Conservation (phyloP, 2,113 vertebrate genomes). For the Notothenia rossii region DNA sequence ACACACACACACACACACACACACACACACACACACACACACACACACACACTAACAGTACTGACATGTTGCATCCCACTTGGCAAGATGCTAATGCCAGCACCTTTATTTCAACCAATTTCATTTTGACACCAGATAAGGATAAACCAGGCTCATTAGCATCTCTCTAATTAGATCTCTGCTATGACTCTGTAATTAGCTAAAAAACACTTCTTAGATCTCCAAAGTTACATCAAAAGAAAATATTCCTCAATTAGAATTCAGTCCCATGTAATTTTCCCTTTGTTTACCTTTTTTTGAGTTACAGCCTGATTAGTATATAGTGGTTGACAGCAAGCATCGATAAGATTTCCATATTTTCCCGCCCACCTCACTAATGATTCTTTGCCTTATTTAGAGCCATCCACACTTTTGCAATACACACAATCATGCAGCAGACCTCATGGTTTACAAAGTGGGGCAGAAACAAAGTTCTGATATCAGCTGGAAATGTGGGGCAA, state of each 20-base stretch:
- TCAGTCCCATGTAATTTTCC: slow-evolving; percentile 61
- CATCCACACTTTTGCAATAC: slow-evolving; percentile 40
- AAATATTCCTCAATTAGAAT: slow-evolving; percentile 79
- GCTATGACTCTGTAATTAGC: slow-evolving; percentile 79
- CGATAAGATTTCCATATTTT: slow-evolving; percentile 56
- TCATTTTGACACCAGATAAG: slow-evolving; percentile 77
- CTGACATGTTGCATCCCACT: slow-evolving; percentile 36
- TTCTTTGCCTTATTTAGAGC: slow-evolving; percentile 6
- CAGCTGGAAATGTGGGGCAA: no score
- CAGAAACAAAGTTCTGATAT: background rate
- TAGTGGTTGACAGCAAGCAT: slow-evolving; percentile 57
- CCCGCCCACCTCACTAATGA: slow-evolving; percentile 6
- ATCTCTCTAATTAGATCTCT: slow-evolving; percentile 80
- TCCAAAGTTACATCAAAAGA: slow-evolving; percentile 83
- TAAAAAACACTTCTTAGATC: slow-evolving; percentile 73
- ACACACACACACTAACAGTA: slow-evolving; percentile 1
- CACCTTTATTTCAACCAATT: slow-evolving; percentile 70
- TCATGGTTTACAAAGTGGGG: background rate
- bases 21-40: slow-evolving; percentile 5
- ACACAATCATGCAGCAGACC: background rate
- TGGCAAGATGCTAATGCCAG: slow-evolving; percentile 48
- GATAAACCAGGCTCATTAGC: slow-evolving; percentile 83
- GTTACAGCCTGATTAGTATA: slow-evolving; percentile 40
- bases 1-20: slow-evolving; percentile 1
- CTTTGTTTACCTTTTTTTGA: slow-evolving; percentile 78